Evolutionary conservation across 2,888 invertebrate genomes (phyloP).

Genomic region (Notocelia uddmanniana): DNA sequence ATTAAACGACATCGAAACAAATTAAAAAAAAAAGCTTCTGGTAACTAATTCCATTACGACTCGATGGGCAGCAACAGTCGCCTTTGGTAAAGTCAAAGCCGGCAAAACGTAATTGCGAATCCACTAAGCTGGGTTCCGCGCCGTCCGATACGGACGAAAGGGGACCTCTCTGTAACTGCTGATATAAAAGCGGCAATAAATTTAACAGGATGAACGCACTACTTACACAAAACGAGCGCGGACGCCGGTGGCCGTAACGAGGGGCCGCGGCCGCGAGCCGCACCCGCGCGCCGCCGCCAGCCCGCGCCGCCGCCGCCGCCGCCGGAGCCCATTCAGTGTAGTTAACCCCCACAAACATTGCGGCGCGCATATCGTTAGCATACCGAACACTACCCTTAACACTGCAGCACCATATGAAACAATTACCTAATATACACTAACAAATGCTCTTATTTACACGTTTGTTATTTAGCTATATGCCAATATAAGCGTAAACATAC

Average conservation of each 20-base stretch:
- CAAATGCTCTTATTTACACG: conserved; percentile 11
- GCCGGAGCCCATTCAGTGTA: conserved; percentile 32
- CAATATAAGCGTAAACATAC: conserved; percentile 7
- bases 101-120: conserved; percentile 85
- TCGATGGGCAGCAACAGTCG: conserved; percentile 85
- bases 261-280: conserved; percentile 68
- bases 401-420: conserved; percentile 29
- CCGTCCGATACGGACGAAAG: conserved; percentile 82
- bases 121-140: conserved; percentile 83
- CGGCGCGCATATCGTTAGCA: conserved; percentile 40
- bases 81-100: conserved; percentile 81
- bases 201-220: conserved; percentile 86
- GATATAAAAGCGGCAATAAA: conserved; percentile 86
- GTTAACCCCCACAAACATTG: conserved; percentile 39
- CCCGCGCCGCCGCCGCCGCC: conserved; percentile 49
- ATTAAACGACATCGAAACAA: conserved; percentile 78
- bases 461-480: too few relatives aligned
- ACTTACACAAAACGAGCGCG: conserved; percentile 82
- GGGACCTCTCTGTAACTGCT: conserved; percentile 83
- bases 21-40: conserved; percentile 81
- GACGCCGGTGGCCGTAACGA: conserved; percentile 77
- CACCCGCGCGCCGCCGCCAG: conserved; percentile 57
- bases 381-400: conserved; percentile 32
- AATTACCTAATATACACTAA: conserved; percentile 26
- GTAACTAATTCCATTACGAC: conserved; percentile 85